Evolutionary conservation across 2,113 vertebrate genomes (phyloP), one percentile per base, ranked within the genome.

Genomic region (Mus musculus): DNA sequence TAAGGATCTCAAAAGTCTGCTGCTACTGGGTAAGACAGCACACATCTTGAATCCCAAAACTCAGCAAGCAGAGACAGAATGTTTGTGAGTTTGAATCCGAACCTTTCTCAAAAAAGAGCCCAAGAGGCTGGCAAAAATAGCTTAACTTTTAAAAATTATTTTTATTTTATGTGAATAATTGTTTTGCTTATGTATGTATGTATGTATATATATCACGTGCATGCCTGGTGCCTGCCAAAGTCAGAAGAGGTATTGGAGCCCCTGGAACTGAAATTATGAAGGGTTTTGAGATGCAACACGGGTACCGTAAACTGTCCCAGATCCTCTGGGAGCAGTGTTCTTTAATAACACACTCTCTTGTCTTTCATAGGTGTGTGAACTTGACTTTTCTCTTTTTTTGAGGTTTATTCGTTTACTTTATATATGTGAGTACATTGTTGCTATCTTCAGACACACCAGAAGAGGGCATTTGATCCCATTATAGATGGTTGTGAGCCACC

Each of bases 1-100:
- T 90, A 95, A 96, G 11, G 39, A 86, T 96, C 93, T 96, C 82
- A 42, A 20, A 39, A 65, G 5, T 93, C 67, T 89, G 75, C 28
- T 54, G 10, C 33, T 69, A 89, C 24, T 59, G 71, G 86, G 22
- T 73, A 16, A 49, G 36, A 39, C 2, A 39, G 26, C 49, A 75
- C 19, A n/a, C 30, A 54, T 9, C 36, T 42, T 26, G 12, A 59
- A 89, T 89, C 54, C 36, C 69, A 59, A 28, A 16, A 59, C 69
- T 59, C 63, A 42, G 36, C 19, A 42, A 54, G 76, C 76, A 20
- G 28, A 78, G 30, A 49, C 52, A 80, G 30, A 56, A 36, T 28
- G 52, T 39, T 42, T 30, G 13, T 14, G 39, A 42, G n/a, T 59
- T 59, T 11, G 52, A 59, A 56, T 11, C 52, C 30, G 30, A 28